A percentile compares a stretch with the other conserved stretches of the same genome.
phyloP scores from a whole-genome alignment of 2,113 vertebrate genomes.

The Terrapene triunguis region DNA sequence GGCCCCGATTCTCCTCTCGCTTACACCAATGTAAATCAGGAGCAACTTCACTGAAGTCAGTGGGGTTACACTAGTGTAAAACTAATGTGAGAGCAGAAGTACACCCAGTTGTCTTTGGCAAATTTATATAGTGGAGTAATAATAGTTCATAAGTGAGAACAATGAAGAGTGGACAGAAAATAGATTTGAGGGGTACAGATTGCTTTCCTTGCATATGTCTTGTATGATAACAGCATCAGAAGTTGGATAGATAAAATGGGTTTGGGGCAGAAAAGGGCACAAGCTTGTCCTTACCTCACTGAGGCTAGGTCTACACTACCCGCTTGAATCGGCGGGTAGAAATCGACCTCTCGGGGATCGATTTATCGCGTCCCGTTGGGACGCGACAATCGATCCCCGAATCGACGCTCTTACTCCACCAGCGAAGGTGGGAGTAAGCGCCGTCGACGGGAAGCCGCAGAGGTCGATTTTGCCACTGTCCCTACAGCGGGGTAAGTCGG shows the following conservation, averaged over 20 bases:
- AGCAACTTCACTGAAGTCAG: not conserved
- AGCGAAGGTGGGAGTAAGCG: too few relatives aligned
- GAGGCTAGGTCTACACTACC: too few relatives aligned
- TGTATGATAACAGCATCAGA: not conserved
- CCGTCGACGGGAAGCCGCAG: too few relatives aligned
- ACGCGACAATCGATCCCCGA: too few relatives aligned
- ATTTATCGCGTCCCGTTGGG: too few relatives aligned
- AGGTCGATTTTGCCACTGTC: too few relatives aligned
- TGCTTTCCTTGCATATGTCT: not conserved
- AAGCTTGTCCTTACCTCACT: not conserved
- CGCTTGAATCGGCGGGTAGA: too few relatives aligned
- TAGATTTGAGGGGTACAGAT: not conserved
- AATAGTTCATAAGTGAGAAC: not conserved
- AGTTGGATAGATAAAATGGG: not conserved
- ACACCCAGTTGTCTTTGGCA: not conserved
- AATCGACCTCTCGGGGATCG: too few relatives aligned
- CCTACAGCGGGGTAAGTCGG: too few relatives aligned
- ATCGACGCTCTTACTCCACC: too few relatives aligned
- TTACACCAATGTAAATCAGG: not conserved
- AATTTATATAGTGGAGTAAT: not conserved
- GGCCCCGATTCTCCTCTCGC: not conserved
- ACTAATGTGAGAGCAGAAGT: not conserved
- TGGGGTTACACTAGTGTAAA: not conserved
- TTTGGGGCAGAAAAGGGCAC: not conserved
- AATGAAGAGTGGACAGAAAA: not conserved